Evolutionary conservation across 2,113 vertebrate species (phyloP), one percentile per base, ranked within the genome.

Genomic region (Xenopus tropicalis): DNA sequence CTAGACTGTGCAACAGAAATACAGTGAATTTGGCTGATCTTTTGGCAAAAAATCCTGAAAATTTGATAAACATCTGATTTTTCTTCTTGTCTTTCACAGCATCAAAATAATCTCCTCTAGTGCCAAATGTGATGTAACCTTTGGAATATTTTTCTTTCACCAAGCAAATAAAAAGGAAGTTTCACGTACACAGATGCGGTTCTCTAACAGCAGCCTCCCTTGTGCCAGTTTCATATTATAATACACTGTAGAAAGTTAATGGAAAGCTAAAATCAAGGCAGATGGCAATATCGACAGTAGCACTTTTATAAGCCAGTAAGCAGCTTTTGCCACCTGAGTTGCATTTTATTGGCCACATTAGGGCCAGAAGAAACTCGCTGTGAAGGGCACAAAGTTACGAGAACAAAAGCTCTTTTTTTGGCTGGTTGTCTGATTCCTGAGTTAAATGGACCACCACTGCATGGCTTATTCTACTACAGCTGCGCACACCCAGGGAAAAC

Each of bases 321-420:
- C 48, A 43, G 61, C 61, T 29, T 59, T 67, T 61, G 71, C 71
- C 71, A 74, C 71, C 71, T 67, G 71, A 74, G 54, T 67, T 59
- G 54, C 44, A 44, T 59, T 74, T 74, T 74, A 74, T 66, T 67
- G 56, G 71, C 63, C 61, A 66, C 52, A 59, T 66, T 74, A 48
- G 52, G 24, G 37, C 54, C 22, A 20, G 56, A 43, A 67, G 54
- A 74, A 65, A 21, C 57, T 74, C 48, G 63, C 64, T 58, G 63
- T 19, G 37, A 66, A 51, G 24, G 56, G 64, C 42, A 67, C 71
- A 74, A 58, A 73, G 37, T 57, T 58, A 59, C 37, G 23, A 25
- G 64, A 66, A 66, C 63, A 66, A 74, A 66, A 23, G 24, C 52
- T 54, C 46, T 66, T 14, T 46, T 54, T 54, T 54, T 73, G 25